A percentile compares a stretch with the other conserved stretches of the same genome.
Evolutionary conservation across 2,888 invertebrate genomes (phyloP).

Genomic region (Agrochola circellaris): DNA sequence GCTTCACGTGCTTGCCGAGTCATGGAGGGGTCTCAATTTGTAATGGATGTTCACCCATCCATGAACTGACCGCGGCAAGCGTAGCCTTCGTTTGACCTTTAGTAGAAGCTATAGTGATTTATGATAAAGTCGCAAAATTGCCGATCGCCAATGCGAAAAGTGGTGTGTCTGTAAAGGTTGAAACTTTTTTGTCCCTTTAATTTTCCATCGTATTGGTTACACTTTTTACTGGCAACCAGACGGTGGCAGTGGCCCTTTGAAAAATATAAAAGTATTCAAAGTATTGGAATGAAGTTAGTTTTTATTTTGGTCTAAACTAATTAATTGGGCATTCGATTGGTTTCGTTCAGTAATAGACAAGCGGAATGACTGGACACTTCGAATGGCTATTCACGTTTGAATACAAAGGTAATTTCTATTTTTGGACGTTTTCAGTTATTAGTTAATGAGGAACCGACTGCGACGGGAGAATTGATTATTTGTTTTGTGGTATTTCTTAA

Average conservation of each 20-base stretch:
- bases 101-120: no score
- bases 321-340: conserved; percentile 32
- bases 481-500: not conserved
- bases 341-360: conserved; percentile 18
- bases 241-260: not conserved
- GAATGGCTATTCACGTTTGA: conserved; percentile 5
- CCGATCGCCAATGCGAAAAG: not conserved
- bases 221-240: conserved; percentile 3
- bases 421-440: conserved; percentile 3
- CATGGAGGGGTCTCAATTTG: no score
- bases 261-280: conserved; percentile 12
- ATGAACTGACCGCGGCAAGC: no score
- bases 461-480: not conserved
- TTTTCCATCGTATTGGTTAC: conserved; percentile 10
- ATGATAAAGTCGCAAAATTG: not conserved
- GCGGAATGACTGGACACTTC: conserved; percentile 6
- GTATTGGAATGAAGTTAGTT: conserved; percentile 14
- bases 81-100: no score
- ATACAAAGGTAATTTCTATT: not conserved
- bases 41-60: no score
- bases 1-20: no score
- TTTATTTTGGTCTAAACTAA: conserved; percentile 6
- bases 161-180: not conserved
- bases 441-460: not conserved
- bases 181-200: not conserved